phyloP scores from a whole-genome alignment of 2,888 invertebrate genomes.

The Harpalus rubripes region DNA sequence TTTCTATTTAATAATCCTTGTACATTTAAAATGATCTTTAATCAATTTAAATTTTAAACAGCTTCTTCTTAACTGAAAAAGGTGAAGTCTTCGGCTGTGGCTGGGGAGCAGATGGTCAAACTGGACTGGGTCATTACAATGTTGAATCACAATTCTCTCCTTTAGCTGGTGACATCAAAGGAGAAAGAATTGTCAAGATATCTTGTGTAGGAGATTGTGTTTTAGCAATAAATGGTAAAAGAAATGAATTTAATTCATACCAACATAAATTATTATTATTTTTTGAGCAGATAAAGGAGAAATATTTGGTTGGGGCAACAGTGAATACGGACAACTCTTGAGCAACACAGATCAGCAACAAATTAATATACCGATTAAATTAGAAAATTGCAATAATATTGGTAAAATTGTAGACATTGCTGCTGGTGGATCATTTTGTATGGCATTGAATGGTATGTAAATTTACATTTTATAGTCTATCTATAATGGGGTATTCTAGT shows the following conservation, averaged over 20 bases:
- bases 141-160: conserved; percentile 81
- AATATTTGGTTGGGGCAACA: conserved; percentile 98
- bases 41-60: conserved; percentile 72
- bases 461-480: neutral
- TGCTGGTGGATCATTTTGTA: conserved; percentile 92
- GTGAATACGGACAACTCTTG: conserved; percentile 93
- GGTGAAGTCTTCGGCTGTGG: conserved; percentile 94
- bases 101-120: conserved; percentile 97
- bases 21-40: too few relatives aligned
- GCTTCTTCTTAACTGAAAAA: conserved; percentile 87
- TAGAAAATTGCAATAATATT: conserved; percentile 82
- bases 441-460: conserved; percentile 87
- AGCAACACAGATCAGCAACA: conserved; percentile 82
- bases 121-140: conserved; percentile 87
- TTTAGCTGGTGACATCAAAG: conserved; percentile 89
- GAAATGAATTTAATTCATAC: conserved; percentile 8
- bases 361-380: conserved; percentile 84
- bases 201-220: conserved; percentile 92
- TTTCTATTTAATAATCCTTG: too few relatives aligned
- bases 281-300: conserved; percentile 87
- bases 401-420: conserved; percentile 91
- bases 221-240: conserved; percentile 89
- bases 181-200: conserved; percentile 89
- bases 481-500: too few relatives aligned
- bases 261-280: conserved; percentile 67